These are phyloP conservation scores for Pachymerium ferrugineum DNA, from an alignment of 2,888 invertebrate genomes.

Conservation along the genomic window DNA sequence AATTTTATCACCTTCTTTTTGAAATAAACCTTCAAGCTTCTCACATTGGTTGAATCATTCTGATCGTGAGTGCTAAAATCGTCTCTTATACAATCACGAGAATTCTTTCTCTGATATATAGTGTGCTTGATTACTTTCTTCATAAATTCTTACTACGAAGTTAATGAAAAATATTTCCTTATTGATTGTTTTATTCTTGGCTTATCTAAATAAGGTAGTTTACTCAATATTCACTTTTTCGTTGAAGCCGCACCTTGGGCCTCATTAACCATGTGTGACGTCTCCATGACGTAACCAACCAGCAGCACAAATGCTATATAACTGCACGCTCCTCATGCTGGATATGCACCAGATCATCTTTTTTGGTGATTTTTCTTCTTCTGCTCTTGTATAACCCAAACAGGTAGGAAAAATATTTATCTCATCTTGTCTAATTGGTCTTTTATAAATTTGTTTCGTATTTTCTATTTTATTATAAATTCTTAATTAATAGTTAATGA, in stretches of 20 bases:
- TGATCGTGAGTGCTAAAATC: no score
- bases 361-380: background rate
- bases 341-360: background rate
- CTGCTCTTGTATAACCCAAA: background rate
- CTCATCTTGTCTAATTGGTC: background rate
- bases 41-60: no score
- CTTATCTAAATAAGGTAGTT: background rate
- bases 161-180: background rate
- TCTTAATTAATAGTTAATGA: no score
- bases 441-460: no score
- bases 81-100: no score
- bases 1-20: no score
- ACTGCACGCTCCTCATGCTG: background rate
- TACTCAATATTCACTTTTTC: background rate
- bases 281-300: background rate
- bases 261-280: background rate
- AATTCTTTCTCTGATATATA: no score
- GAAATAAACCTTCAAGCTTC: no score
- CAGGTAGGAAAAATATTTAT: background rate
- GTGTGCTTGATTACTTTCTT: no score
- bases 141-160: background rate
- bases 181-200: background rate
- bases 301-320: background rate
- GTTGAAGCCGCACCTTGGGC: background rate
- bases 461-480: no score